A percentile compares a stretch with the other conserved stretches of the same genome.
These are phyloP conservation scores for Acrocephalus scirpaceus DNA, from an alignment of 2,797 vertebrate genomes.

Conservation along the genomic window DNA sequence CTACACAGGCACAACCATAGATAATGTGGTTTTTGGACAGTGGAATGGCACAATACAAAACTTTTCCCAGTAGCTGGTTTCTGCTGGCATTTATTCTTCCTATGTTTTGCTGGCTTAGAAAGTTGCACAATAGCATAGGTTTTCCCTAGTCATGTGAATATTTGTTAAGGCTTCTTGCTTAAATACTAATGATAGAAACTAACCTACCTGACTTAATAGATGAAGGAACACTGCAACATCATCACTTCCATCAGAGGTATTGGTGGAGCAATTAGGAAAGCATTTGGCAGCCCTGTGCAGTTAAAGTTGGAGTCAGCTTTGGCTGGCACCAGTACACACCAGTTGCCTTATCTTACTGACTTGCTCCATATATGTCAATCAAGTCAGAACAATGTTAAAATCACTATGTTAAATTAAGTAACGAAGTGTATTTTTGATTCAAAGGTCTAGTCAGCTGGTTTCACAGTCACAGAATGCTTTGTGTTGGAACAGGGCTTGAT, in stretches of 20 bases:
- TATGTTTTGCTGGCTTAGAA: neutral
- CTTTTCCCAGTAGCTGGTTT: neutral
- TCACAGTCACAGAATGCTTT: neutral
- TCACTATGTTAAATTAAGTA: neutral
- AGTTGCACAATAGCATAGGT: neutral
- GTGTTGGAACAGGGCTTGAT: neutral
- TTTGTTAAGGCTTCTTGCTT: neutral
- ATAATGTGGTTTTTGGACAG: fast-evolving
- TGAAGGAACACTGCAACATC: neutral
- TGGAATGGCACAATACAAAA: neutral
- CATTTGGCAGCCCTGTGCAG: neutral
- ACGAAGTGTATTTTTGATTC: neutral
- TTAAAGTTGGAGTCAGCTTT: neutral
- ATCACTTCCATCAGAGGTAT: neutral
- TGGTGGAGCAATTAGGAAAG: neutral
- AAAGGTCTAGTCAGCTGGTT: neutral
- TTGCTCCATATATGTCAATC: slow-evolving; percentile 20
- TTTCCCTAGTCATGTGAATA: neutral
- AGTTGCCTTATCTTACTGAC: neutral
- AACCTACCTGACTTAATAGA: neutral
- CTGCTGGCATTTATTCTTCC: neutral
- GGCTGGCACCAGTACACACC: neutral
- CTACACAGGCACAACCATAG: neutral
- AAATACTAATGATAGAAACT: neutral
- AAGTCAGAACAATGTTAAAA: neutral